Percentiles rank a stretch among this genome's conserved stretches.
Conservation (phyloP, 2,113 vertebrate genomes). For the Mellivora capensis region DNA sequence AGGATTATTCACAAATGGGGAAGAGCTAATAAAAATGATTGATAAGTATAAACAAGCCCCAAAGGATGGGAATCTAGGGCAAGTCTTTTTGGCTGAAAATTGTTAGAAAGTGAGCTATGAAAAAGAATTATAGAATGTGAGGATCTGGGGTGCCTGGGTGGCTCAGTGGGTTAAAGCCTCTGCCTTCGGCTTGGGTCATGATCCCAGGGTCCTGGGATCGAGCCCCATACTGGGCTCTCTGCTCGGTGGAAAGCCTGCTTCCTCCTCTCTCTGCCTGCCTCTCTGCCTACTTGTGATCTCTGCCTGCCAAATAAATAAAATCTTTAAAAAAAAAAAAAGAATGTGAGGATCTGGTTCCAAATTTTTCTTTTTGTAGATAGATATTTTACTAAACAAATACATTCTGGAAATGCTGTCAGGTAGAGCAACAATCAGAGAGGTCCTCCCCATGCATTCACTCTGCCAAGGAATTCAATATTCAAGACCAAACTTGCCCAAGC, state of each 20-base stretch:
- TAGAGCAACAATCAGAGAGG: background rate
- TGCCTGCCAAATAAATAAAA: too few species aligned
- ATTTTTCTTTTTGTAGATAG: background rate
- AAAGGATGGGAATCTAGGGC: background rate
- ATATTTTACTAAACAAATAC: slow-evolving; percentile 8
- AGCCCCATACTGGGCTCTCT: too few species aligned
- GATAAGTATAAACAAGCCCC: background rate
- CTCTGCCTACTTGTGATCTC: too few species aligned
- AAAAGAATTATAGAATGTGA: slow-evolving; percentile 12
- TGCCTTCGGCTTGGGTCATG: too few species aligned
- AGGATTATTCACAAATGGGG: background rate
- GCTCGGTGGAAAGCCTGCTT: too few species aligned
- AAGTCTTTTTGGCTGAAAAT: background rate
- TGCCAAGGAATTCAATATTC: background rate
- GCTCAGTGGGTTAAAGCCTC: too few species aligned
- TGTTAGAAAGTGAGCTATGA: background rate
- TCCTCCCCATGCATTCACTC: background rate
- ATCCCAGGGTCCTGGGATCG: too few species aligned
- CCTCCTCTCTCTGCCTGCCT: too few species aligned
- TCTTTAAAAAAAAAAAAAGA: too few species aligned
- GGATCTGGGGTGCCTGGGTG: too few species aligned
- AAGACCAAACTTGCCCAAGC: background rate
- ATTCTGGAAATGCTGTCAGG: background rate
- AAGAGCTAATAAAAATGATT: slow-evolving; percentile 48
- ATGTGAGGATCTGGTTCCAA: background rate